Evolutionary conservation across 2,113 vertebrate genomes (phyloP).

Genomic region (Zingel zingel): DNA sequence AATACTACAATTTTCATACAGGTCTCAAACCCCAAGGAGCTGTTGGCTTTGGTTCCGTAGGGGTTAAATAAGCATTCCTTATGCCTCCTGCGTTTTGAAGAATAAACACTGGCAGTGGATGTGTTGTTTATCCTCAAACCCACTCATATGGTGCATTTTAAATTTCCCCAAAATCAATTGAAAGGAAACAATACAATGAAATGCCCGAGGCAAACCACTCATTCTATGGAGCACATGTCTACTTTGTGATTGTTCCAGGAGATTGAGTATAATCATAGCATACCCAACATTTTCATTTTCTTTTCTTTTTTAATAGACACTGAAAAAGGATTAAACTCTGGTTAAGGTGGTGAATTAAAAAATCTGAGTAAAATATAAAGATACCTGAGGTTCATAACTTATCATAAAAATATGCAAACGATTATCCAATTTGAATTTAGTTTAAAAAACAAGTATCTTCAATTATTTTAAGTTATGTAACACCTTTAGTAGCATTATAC

Average conservation of each 20-base stretch:
- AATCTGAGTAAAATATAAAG: neutral
- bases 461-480: neutral
- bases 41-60: constrained; percentile 25
- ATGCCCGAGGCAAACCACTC: constrained; percentile 59
- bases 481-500: neutral
- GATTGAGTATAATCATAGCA: constrained; percentile 50
- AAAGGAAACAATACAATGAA: constrained; percentile 68
- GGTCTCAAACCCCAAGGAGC: constrained; percentile 17
- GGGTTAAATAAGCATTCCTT: constrained; percentile 45
- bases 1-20: constrained; percentile 16
- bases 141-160: constrained; percentile 53
- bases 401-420: neutral
- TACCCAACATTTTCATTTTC: constrained; percentile 19
- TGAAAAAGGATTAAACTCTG: constrained; percentile 14
- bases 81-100: constrained; percentile 28
- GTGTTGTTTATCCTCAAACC: constrained; percentile 30
- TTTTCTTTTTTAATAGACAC: neutral
- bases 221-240: constrained; percentile 68
- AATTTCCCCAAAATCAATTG: constrained; percentile 65
- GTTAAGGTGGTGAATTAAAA: neutral
- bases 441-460: neutral
- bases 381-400: neutral
- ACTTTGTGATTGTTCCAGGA: constrained; percentile 51
- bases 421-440: neutral
- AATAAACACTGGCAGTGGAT: constrained; percentile 39